Evolutionary conservation across 2,888 invertebrate genomes (phyloP), one percentile per base, ranked within the genome.

Genomic region (Xestia sexstrigata): DNA sequence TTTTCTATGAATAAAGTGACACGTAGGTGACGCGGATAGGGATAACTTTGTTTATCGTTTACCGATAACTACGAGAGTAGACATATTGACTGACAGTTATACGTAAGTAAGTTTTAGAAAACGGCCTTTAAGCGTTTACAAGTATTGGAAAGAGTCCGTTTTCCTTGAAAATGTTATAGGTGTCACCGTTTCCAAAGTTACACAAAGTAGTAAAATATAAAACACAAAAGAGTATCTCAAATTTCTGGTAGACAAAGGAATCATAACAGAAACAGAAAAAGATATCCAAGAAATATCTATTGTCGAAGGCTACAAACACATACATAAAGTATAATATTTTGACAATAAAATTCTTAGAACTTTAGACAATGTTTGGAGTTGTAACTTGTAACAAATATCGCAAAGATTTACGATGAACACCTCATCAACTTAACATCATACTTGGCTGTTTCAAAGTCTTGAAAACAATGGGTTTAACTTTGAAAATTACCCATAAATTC

Each of bases 401-500:
- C 49, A 62, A 65, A 49, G 55, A 35, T 81, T 78, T 49, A 81
- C 73, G 62, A 69, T 39, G 49, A 13, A 69, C 20, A 73, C 17
- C 35, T 71, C 66, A 78, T 67, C 35, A 49, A 26, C 15, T 26
- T 47, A 8, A 13, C n/a, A 76, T 71, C 70, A 66, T 39, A 62
- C 26, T 65, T 39, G 9, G 60, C 9, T 20, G 26, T 69, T 78
- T 69, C 70, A 74, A 47, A 66, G 70, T 70, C 26, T 39, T 45
- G 13, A 0, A 63, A 76, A 83, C 81, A 84, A 83, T 76, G 35
- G 76, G 1, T 39, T 45, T 49, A 26, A 68, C 76, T 76, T 70
- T 35, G 49, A 80, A 80, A 23, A 84, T 70, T 26, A 76, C 26
- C 23, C n/a, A 70, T 83, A 80, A 83, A 80, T 72, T 15, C 5